phyloP scores from a whole-genome alignment of 1,140 invertebrate species.

The Drosophila persimilis region DNA sequence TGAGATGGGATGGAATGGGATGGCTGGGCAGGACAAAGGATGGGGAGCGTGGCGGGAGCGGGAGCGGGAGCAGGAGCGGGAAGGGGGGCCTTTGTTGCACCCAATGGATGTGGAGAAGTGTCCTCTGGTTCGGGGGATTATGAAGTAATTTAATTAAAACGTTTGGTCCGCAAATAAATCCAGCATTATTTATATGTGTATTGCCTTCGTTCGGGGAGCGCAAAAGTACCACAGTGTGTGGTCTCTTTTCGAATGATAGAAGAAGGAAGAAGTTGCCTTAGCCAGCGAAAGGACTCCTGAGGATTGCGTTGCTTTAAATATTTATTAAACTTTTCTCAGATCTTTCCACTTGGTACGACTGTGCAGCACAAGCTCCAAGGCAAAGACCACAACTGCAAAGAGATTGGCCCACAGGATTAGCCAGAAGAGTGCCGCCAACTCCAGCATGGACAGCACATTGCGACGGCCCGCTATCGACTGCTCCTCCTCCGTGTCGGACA shows the following conservation, averaged over 20 bases:
- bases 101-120: conserved; percentile 4
- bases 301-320: too few species aligned
- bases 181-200: conserved; percentile 44
- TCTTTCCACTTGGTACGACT: too few species aligned
- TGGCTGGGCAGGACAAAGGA: too few species aligned
- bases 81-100: too few species aligned
- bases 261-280: too few species aligned
- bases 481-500: conserved; percentile 16
- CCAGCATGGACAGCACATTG: conserved; percentile 55
- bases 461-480: conserved; percentile 3
- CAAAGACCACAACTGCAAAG: conserved; percentile 40
- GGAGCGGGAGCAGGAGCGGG: not conserved
- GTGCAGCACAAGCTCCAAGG: conserved; percentile 37
- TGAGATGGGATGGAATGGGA: not conserved
- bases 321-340: too few species aligned
- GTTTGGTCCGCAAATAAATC: conserved; percentile 50
- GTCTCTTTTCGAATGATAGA: not conserved
- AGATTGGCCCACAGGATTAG: conserved; percentile 58
- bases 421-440: conserved; percentile 63
- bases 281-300: too few species aligned
- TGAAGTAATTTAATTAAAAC: conserved; percentile 79
- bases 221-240: not conserved
- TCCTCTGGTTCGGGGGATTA: conserved; percentile 46
- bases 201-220: not conserved
- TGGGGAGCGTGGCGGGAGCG: not conserved